Conservation (phyloP, 2,797 vertebrate genomes). For the Acipenser oxyrinchus region DNA sequence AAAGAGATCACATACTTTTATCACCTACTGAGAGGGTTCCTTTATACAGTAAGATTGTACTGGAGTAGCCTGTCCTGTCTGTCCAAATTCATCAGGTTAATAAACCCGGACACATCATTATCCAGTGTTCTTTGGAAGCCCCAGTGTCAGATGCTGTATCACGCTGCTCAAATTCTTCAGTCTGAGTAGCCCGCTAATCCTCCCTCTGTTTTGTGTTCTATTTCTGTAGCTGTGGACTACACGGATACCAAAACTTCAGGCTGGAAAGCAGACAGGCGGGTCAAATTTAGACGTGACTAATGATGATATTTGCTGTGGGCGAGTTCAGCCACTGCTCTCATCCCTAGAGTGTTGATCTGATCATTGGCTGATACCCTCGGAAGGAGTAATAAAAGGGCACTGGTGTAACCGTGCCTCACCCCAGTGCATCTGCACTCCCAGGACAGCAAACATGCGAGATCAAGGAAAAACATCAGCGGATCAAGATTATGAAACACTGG, state of each 20-base stretch:
- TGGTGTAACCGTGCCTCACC: not conserved
- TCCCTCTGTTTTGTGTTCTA: constrained; percentile 51
- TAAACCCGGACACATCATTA: not conserved
- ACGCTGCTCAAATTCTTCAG: not conserved
- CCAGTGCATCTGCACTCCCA: not conserved
- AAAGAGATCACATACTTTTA: too few relatives aligned
- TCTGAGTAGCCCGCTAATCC: constrained; percentile 10
- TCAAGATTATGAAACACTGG: constrained; percentile 15
- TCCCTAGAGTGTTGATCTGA: constrained; percentile 40
- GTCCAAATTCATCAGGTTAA: not conserved
- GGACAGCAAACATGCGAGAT: constrained; percentile 18
- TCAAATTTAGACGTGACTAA: constrained; percentile 52
- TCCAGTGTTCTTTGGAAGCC: not conserved
- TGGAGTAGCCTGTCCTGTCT: not conserved
- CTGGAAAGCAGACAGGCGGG: constrained; percentile 38
- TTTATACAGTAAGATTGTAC: too few relatives aligned
- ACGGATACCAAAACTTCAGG: constrained; percentile 45
- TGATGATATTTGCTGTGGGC: constrained; percentile 43
- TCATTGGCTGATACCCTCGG: constrained; percentile 24
- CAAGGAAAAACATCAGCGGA: constrained; percentile 19
- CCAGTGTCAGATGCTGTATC: not conserved
- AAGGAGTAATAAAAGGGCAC: constrained; percentile 20
- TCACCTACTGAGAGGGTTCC: too few relatives aligned
- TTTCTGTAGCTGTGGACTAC: constrained; percentile 63
- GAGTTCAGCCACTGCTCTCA: constrained; percentile 34